Evolutionary conservation across 2,888 invertebrate species (phyloP).

Genomic region (Panorpa germanica): DNA sequence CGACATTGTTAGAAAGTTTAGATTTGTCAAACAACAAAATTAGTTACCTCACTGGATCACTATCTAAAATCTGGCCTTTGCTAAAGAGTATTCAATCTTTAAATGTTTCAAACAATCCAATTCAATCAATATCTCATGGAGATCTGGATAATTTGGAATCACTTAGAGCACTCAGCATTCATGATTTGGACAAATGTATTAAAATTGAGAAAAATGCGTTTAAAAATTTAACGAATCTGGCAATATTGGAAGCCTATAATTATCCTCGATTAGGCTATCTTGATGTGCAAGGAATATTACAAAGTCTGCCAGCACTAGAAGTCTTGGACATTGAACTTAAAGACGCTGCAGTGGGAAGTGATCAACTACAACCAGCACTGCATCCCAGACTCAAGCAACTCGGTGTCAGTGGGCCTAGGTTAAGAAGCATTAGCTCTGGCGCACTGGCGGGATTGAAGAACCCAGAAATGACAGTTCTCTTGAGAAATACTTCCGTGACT

Average conservation of each 20-base stretch:
- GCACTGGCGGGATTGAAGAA: slow-evolving; percentile 67
- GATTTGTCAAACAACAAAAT: slow-evolving; percentile 60
- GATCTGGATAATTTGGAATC: slow-evolving; percentile 55
- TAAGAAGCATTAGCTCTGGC: slow-evolving; percentile 64
- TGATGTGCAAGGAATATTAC: slow-evolving; percentile 71
- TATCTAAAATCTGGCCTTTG: slow-evolving; percentile 48
- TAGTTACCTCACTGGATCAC: slow-evolving; percentile 32
- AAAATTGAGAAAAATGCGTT: slow-evolving; percentile 72
- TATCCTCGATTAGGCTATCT: slow-evolving; percentile 67
- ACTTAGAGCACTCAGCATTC: slow-evolving; percentile 42
- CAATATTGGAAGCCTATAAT: slow-evolving; percentile 48
- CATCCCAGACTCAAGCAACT: slow-evolving; percentile 61
- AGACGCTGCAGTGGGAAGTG: slow-evolving; percentile 60
- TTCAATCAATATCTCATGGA: slow-evolving; percentile 51
- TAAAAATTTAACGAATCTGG: slow-evolving; percentile 47
- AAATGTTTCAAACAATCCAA: slow-evolving; percentile 72
- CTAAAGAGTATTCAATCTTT: slow-evolving; percentile 50
- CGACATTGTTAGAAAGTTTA: slow-evolving; percentile 57
- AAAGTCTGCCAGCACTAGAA: slow-evolving; percentile 52
- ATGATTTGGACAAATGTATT: slow-evolving; percentile 44
- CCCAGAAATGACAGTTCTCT: slow-evolving; percentile 45
- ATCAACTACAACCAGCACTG: slow-evolving; percentile 58
- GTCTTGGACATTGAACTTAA: slow-evolving; percentile 71
- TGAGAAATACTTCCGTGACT: slow-evolving; percentile 64
- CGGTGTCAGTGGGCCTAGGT: slow-evolving; percentile 51